Conservation (phyloP, 2,888 invertebrate genomes). For the Cephus runcator region DNA sequence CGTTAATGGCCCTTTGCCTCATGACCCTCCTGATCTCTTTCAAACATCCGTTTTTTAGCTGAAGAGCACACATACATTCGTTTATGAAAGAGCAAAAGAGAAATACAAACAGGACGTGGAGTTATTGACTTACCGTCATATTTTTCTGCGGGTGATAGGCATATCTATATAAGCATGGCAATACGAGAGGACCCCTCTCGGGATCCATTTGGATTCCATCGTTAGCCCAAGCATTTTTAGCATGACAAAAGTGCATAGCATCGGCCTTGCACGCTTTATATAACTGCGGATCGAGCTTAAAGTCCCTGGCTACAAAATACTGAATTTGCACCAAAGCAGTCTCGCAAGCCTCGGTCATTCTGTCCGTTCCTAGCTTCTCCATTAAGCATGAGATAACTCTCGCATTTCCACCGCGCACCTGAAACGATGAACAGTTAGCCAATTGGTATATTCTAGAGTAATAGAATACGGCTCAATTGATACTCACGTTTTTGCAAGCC, state of each 20-base stretch:
- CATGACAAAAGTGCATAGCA: constrained; percentile 84
- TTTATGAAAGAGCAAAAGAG: constrained; percentile 18
- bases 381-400: constrained; percentile 93
- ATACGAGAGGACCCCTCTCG: constrained; percentile 82
- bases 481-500: constrained; percentile 74
- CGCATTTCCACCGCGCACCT: constrained; percentile 80
- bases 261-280: constrained; percentile 90
- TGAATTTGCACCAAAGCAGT: constrained; percentile 93
- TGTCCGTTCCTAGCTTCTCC: constrained; percentile 86
- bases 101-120: background rate
- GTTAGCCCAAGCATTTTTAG: constrained; percentile 81
- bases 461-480: constrained; percentile 36
- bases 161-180: constrained; percentile 89
- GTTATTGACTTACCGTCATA: constrained; percentile 49
- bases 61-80: constrained; percentile 20
- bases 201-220: constrained; percentile 76
- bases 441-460: background rate
- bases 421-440: constrained; percentile 23
- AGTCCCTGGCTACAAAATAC: constrained; percentile 96
- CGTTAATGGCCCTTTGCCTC: constrained; percentile 91
- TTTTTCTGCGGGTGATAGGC: constrained; percentile 62
- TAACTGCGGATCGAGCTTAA: constrained; percentile 89
- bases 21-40: constrained; percentile 91
- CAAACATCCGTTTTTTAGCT: constrained; percentile 69
- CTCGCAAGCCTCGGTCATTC: constrained; percentile 92